Evolutionary conservation across 2,797 vertebrate genomes (phyloP).

Genomic region (Lateolabrax maculatus): DNA sequence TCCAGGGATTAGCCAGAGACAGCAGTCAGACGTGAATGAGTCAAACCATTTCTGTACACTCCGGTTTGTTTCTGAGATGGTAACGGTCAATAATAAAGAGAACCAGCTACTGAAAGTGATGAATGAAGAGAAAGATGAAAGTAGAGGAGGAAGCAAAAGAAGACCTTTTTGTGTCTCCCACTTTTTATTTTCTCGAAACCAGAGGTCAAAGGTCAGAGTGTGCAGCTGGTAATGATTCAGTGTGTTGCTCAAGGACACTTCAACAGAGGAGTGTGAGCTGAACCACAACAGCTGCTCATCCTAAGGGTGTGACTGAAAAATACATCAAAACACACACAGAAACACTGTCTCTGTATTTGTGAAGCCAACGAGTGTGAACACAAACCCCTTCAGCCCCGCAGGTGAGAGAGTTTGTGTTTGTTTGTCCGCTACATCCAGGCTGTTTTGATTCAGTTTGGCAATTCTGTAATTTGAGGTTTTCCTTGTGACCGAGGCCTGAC

Average conservation of each 20-base stretch:
- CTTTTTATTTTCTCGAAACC: background rate
- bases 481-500: conserved; percentile 64
- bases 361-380: background rate
- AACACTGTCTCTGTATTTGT: background rate
- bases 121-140: background rate
- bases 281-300: conserved; percentile 2
- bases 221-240: conserved; percentile 5
- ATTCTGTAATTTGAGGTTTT: conserved; percentile 19
- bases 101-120: background rate
- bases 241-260: background rate
- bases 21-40: background rate
- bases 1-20: background rate
- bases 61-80: background rate
- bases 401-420: background rate
- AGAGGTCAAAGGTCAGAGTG: conserved; percentile 8
- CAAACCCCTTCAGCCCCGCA: background rate
- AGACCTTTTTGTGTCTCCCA: background rate
- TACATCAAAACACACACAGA: background rate
- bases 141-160: background rate
- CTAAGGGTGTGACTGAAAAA: background rate
- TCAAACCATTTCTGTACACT: background rate
- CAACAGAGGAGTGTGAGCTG: background rate
- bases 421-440: background rate
- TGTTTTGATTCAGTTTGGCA: background rate
- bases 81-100: background rate